These are phyloP conservation scores for Falco berigora DNA, from an alignment of 2,797 vertebrate species.

Conservation along the genomic window DNA sequence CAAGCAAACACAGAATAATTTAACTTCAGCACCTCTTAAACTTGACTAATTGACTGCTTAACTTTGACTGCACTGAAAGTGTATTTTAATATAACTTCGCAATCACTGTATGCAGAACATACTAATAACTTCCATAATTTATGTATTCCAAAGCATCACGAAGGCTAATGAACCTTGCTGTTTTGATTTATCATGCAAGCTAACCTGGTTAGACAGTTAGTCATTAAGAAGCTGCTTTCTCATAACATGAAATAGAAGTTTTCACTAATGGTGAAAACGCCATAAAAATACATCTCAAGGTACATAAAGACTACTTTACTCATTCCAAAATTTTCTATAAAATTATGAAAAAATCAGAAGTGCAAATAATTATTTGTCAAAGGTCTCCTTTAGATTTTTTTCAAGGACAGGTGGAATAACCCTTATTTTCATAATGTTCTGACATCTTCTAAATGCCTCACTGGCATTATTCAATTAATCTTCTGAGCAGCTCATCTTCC, in stretches of 20 bases:
- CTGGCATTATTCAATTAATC: neutral
- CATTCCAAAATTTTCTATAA: neutral
- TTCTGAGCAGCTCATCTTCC: neutral
- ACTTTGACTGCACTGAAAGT: slow-evolving; percentile 29
- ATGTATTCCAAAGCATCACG: slow-evolving; percentile 14
- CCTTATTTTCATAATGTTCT: neutral
- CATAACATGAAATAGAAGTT: neutral
- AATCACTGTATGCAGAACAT: slow-evolving; percentile 35
- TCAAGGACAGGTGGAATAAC: neutral
- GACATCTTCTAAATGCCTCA: neutral
- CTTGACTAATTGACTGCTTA: slow-evolving; percentile 32
- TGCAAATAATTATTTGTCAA: neutral
- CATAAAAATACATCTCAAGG: neutral
- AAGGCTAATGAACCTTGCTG: slow-evolving; percentile 50
- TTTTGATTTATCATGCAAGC: slow-evolving; percentile 20
- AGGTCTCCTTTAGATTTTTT: neutral
- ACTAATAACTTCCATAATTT: slow-evolving; percentile 38
- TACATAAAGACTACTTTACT: neutral
- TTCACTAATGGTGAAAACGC: neutral
- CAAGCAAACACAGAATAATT: slow-evolving; percentile 10
- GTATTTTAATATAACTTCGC: slow-evolving; percentile 41
- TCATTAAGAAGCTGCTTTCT: neutral
- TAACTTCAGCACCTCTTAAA: slow-evolving; percentile 22
- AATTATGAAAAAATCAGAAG: neutral
- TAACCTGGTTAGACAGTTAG: neutral